Evolutionary conservation across 2,888 invertebrate genomes (phyloP).

Genomic region (Ptychoptera contaminata): DNA sequence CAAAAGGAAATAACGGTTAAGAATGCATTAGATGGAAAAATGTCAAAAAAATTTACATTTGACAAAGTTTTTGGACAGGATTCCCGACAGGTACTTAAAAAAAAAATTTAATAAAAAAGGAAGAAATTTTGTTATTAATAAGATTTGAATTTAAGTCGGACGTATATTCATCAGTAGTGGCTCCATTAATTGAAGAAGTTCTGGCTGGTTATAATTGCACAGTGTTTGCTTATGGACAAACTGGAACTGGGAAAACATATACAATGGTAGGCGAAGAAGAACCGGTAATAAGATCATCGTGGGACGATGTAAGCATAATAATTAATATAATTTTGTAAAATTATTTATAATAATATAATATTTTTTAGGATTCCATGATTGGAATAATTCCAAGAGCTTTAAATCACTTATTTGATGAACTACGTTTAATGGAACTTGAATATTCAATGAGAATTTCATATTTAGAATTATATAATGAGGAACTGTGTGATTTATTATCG

Average conservation of each 20-base stretch:
- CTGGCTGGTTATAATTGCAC: constrained; percentile 94
- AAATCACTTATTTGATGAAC: constrained; percentile 77
- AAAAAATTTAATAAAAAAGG: background rate
- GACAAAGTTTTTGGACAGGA: constrained; percentile 71
- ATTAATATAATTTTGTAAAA: too few species aligned
- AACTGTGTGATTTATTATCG: constrained; percentile 78
- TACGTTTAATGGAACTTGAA: constrained; percentile 61
- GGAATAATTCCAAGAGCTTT: constrained; percentile 89
- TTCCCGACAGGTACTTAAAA: constrained; percentile 52
- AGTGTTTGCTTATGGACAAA: constrained; percentile 92
- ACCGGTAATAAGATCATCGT: constrained; percentile 39
- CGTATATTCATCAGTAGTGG: constrained; percentile 75
- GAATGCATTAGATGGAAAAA: constrained; percentile 39
- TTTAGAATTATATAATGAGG: constrained; percentile 92
- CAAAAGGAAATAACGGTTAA: constrained; percentile 53
- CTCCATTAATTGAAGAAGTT: constrained; percentile 80
- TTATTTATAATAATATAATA: constrained; percentile 4
- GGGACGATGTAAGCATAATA: constrained; percentile 58
- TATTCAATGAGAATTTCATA: constrained; percentile 86
- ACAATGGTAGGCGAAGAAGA: constrained; percentile 82
- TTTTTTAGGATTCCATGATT: constrained; percentile 57
- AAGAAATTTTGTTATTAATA: background rate
- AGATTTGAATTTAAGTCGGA: constrained; percentile 44
- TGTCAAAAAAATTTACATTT: constrained; percentile 65
- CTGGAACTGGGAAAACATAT: constrained; percentile 90